Base-by-base conservation (phyloP, 2,113 vertebrate species). In the Heterotis niloticus region DNA sequence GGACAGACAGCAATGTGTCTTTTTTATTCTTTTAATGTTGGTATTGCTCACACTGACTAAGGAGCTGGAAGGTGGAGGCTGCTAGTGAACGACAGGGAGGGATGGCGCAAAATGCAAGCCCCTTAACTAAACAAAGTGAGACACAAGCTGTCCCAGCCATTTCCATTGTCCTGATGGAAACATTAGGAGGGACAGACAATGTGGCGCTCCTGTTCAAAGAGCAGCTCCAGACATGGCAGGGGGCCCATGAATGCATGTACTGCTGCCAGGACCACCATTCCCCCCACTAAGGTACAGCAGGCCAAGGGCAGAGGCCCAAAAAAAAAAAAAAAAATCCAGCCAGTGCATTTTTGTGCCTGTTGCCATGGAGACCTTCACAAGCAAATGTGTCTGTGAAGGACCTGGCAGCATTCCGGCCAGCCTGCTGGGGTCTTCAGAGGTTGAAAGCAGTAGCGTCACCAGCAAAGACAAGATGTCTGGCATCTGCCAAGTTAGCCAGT, bases 191-290 rank as follows among this genome's bases (percentile, higher is more conserved):
- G 56, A 54, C 4, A 23, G 71, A 16, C 51, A 26, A 13, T n/a
- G 23, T 44, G 44, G 57, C 73, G 57, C 82, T 85, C 85, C 66
- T 18, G 26, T 71, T 60, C 70, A 68, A 79, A 81, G 75, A 77
- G 77, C 79, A 65, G 81, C 68, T 81, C 64, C 64, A 71, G 80
- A 76, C 69, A 57, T 51, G 72, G 66, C 79, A 44, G 16, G 34
- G 80, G 68, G 81, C 54, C 82, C 74, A 68, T 83, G 83, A 87
- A 85, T 85, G 80, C n/a, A n/a, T 79, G 79, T 70, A 78, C 81
- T 68, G 79, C 71, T 81, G 83, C 81, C 79, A 75, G 16, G 13
- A 28, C 66, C 13, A 29, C 72, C 54, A 16, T 10, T 59, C 52
- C 23, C n/a, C 24, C 34, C 24, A 28, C 18, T 28, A 16, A 59